These are phyloP conservation scores for Diachrysia chrysitis DNA, from an alignment of 2,888 invertebrate genomes.

Conservation along the genomic window DNA sequence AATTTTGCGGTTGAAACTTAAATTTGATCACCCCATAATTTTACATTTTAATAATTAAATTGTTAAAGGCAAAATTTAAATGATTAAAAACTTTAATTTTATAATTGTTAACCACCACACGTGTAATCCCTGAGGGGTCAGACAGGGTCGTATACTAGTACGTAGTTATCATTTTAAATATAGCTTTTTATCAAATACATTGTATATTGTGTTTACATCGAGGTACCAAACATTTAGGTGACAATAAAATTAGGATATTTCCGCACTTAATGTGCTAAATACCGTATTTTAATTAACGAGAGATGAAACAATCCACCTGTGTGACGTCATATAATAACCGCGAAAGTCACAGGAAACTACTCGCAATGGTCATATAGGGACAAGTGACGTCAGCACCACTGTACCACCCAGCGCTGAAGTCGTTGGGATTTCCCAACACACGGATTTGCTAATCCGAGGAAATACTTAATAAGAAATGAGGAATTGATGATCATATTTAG, in stretches of 20 bases:
- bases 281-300: background rate
- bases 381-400: background rate
- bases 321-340: background rate
- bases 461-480: background rate
- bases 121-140: background rate
- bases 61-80: background rate
- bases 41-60: too few relatives aligned
- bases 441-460: background rate
- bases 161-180: background rate
- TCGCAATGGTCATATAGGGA: background rate
- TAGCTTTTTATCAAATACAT: background rate
- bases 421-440: background rate
- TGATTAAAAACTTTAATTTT: background rate
- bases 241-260: background rate
- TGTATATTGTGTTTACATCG: background rate
- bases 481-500: background rate
- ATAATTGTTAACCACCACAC: background rate
- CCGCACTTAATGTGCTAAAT: background rate
- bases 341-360: slow-evolving; percentile 1
- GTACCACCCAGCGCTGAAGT: background rate
- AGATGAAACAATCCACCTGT: background rate
- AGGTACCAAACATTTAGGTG: too few relatives aligned
- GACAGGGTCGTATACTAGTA: background rate
- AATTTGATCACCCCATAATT: too few relatives aligned
- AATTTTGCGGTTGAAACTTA: too few relatives aligned